Conservation (phyloP, 2,888 invertebrate species). For the Mythimna pallens region DNA sequence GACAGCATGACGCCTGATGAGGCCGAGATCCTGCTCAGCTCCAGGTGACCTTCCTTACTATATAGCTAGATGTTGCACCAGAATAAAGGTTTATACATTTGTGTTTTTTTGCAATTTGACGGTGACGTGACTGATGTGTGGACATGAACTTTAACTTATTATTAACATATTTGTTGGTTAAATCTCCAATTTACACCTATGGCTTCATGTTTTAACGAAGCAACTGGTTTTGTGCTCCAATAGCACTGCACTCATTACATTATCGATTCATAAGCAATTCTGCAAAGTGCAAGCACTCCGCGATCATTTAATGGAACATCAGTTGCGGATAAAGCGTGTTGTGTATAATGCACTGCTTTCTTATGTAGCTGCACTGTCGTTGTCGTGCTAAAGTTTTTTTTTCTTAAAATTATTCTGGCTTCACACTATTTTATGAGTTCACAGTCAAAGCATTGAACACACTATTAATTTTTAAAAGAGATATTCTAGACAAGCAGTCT, state of each 20-base stretch:
- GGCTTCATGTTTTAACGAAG: background rate
- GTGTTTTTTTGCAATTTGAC: background rate
- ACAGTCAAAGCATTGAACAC: background rate
- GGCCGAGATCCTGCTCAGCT: slow-evolving; percentile 96
- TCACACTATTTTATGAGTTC: background rate
- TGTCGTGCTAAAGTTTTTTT: background rate
- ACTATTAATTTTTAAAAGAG: background rate
- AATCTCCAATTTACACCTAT: slow-evolving; percentile 18
- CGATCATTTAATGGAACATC: slow-evolving; percentile 19
- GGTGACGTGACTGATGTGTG: background rate
- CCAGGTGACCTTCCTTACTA: slow-evolving; percentile 90
- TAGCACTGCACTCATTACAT: slow-evolving; percentile 23
- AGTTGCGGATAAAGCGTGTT: slow-evolving; percentile 22
- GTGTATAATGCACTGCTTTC: slow-evolving; percentile 35
- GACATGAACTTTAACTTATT: background rate
- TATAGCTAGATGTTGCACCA: slow-evolving; percentile 14
- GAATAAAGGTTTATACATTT: background rate
- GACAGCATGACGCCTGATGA: slow-evolving; percentile 95
- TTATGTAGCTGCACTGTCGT: slow-evolving; percentile 13
- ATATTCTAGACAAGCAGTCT: background rate
- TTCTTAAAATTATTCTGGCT: background rate
- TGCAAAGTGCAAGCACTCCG: slow-evolving; percentile 6
- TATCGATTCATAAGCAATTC: slow-evolving; percentile 5
- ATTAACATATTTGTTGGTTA: slow-evolving; percentile 10
- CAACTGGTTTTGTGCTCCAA: slow-evolving; percentile 6